phyloP scores from a whole-genome alignment of 2,888 invertebrate species.

The Drosophila setosimentum region DNA sequence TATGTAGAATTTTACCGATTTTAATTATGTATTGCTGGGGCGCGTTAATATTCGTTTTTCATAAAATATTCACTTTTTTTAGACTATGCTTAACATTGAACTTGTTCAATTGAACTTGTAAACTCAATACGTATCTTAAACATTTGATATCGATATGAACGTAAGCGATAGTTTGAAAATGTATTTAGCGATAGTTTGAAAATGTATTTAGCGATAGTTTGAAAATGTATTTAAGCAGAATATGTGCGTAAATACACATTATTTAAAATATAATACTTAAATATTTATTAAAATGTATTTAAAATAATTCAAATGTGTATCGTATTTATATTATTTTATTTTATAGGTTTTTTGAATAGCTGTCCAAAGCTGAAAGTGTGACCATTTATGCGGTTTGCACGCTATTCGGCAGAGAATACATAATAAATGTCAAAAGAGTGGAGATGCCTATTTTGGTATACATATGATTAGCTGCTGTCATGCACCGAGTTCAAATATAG shows the following conservation, averaged over 20 bases:
- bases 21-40: not conserved
- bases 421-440: not conserved
- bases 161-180: not conserved
- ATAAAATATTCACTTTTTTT: conserved; percentile 25
- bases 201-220: not conserved
- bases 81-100: conserved; percentile 17
- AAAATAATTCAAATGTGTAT: not conserved
- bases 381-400: not conserved
- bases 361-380: not conserved
- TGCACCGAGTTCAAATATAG: not conserved
- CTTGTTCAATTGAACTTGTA: conserved; percentile 18
- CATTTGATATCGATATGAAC: conserved; percentile 4
- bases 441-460: not conserved
- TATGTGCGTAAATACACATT: not conserved
- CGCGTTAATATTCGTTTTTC: conserved; percentile 9
- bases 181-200: not conserved
- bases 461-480: not conserved
- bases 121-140: not conserved
- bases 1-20: not conserved
- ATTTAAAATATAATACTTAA: not conserved
- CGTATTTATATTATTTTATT: not conserved
- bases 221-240: not conserved
- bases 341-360: not conserved
- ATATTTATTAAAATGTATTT: not conserved
- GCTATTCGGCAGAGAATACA: not conserved